A percentile compares a stretch with the other conserved stretches of the same genome.
Evolutionary conservation across 2,797 vertebrate species (phyloP).

Genomic region (Astyanax mexicanus): DNA sequence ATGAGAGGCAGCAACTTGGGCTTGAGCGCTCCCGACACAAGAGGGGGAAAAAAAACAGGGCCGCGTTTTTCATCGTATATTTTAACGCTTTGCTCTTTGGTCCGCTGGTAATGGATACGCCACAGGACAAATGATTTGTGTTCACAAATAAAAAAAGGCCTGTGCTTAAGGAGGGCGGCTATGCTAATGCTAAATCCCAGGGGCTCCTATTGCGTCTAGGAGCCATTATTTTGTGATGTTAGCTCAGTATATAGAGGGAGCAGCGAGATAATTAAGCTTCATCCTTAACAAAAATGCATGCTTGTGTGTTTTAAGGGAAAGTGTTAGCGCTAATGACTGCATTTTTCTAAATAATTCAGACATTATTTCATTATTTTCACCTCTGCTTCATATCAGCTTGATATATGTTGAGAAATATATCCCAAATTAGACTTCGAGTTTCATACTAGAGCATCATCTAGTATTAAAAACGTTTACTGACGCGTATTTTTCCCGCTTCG

Average conservation of each 20-base stretch:
- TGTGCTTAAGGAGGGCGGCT: background rate
- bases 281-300: background rate
- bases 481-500: slow-evolving; percentile 50
- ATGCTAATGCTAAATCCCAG: slow-evolving; percentile 6
- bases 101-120: background rate
- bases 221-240: background rate
- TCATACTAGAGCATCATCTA: slow-evolving; percentile 33
- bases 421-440: slow-evolving; percentile 44
- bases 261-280: background rate
- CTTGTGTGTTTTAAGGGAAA: background rate
- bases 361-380: too few species aligned
- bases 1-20: background rate
- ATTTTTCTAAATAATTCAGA: too few species aligned
- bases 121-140: background rate
- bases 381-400: slow-evolving; percentile 21
- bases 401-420: slow-evolving; percentile 53
- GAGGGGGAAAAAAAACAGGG: slow-evolving; percentile 43
- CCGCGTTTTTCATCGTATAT: slow-evolving; percentile 58
- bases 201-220: background rate
- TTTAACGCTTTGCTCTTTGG: slow-evolving; percentile 25
- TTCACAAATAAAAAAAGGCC: background rate
- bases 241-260: background rate
- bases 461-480: slow-evolving; percentile 64
- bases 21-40: slow-evolving; percentile 62
- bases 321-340: background rate